These are phyloP conservation scores for Tadarida brasiliensis DNA, from an alignment of 2,797 vertebrate genomes.

Conservation along the genomic window DNA sequence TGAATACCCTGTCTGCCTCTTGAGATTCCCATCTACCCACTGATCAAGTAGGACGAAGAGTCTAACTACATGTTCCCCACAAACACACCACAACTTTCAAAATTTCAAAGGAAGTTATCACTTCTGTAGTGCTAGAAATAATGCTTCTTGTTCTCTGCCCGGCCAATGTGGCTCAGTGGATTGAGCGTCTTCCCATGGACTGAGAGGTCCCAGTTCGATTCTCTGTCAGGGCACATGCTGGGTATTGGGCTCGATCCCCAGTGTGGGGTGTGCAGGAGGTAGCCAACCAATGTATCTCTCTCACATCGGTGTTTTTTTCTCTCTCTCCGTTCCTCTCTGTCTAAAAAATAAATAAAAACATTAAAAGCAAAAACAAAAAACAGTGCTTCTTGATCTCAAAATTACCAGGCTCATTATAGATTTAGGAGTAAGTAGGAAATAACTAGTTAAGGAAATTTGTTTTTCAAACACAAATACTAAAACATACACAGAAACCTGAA, in stretches of 20 bases:
- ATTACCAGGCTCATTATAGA: neutral
- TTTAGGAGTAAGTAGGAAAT: conserved; percentile 37
- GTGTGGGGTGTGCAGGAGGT: no score
- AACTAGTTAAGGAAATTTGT: conserved; percentile 35
- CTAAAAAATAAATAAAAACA: no score
- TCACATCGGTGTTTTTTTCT: no score
- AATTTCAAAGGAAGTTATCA: conserved; percentile 30
- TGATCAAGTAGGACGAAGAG: neutral
- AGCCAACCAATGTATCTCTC: no score
- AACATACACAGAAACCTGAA: conserved; percentile 14
- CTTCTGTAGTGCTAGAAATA: neutral
- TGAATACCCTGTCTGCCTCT: neutral
- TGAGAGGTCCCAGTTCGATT: no score
- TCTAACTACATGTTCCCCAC: neutral
- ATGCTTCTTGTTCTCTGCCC: neutral
- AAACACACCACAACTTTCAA: conserved; percentile 1
- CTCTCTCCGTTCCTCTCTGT: no score
- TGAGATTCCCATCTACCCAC: neutral
- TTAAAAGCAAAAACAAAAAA: no score
- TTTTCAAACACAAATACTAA: neutral
- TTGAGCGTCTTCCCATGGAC: no score
- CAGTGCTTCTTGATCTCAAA: neutral
- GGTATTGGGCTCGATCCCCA: no score
- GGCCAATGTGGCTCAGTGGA: no score
- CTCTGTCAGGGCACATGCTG: no score